Base-by-base conservation (phyloP, 1,140 invertebrate species). In the Leptopilina boulardi region DNA sequence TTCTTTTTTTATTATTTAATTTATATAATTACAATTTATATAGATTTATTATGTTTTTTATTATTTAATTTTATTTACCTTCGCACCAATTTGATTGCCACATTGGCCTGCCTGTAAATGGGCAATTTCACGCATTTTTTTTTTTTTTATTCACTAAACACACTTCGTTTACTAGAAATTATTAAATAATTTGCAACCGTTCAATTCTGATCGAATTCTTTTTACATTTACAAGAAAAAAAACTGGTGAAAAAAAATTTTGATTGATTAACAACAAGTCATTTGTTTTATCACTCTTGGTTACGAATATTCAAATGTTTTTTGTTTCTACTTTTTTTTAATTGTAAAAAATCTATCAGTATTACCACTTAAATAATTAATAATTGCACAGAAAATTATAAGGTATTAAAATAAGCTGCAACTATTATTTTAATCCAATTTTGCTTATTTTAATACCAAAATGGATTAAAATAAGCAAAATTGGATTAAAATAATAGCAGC, bases 1-100 rank as follows among this genome's bases (percentile, higher is more conserved):
- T 76, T n/a, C n/a, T n/a, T n/a, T 47, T 47, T 15, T 47, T 3
- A 47, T 51, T 19, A n/a, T 18, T 51, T 51, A 5, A 51, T 47
- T 47, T 47, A n/a, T 47, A 15, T 15, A 47, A 11, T 47, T n/a
- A 38, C 5, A 38, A 4, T 38, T 38, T 38, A n/a, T n/a, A n/a
- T n/a, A n/a, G n/a, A n/a, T 38, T 38, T 38, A 38, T 38, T 38
- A 38, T 38, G 5, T 2, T 34, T 38, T 38, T 38, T 38, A 38
- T 6, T 38, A 38, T 38, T 38, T 38, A 8, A 38, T 6, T 38
- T 38, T 38, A 38, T 38, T 38, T 92, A 97, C 96, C 94, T 97
- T 98, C 42, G 96, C 95, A 81, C 97, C 97, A 82, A 98, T 98
- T 90, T 98, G 97, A 91, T 98, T 98, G 76, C 97, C 97, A 88